Base-by-base conservation (phyloP, 2,888 invertebrate genomes). In the Catocala sponsa region DNA sequence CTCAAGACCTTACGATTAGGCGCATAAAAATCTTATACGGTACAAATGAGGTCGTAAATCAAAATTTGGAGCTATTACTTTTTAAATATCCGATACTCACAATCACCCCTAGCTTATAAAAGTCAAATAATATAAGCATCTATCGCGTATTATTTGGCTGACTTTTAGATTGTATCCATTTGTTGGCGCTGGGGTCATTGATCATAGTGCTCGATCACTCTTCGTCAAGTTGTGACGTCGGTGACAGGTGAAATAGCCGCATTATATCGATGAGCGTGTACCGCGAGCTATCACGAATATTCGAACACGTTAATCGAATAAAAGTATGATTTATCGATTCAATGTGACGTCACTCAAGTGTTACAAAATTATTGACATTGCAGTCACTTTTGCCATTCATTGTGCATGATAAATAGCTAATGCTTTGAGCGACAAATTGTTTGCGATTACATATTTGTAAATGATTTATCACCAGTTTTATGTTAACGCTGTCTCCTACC, bases 321-420 rank as follows among this genome's bases (percentile, higher is more conserved):
- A 64, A 70, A 61, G 56, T 66, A 57, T 75, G 74, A 75, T 74
- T 75, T 59, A 75, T 74, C 58, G 69, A 9, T 46, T 53, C n/a
- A 25, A 10, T 35, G 48, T 54, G n/a, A 6, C 38, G 41, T 41
- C 51, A 61, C 60, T 60, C 55, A 61, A 63, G 59, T 56, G 43
- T 47, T 52, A 48, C 54, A 50, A 64, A 59, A 69, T 72, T 68
- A 69, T 69, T 62, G 55, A 68, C 42, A 60, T 58, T 63, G 33
- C 35, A 61, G 47, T 63, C 44, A 68, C 60, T 48, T 51, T 61
- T 38, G 61, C 59, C 50, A 64, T 55, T 71, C 55, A 52, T 55
- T 59, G 57, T n/a, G 49, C 46, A 15, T 60, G 62, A 74, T 57
- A 33, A 65, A 74, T 59, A 51, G 44, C n/a, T 43, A 48, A n/a